Percentiles rank a stretch among this genome's conserved stretches.
Evolutionary conservation across 1,140 invertebrate species (phyloP).

Genomic region (Neodiprion fabricii): DNA sequence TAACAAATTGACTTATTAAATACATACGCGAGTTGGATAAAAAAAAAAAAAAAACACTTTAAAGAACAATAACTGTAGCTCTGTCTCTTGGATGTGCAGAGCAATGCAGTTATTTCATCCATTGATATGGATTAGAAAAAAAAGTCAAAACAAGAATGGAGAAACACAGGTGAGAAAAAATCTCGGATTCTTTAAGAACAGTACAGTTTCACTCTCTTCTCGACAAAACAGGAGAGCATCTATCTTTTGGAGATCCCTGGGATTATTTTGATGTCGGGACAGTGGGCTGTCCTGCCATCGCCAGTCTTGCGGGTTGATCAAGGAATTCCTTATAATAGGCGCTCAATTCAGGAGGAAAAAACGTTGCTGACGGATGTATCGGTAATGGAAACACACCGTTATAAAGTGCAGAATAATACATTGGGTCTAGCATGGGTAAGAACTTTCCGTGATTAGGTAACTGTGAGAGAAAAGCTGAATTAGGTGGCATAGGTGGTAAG

Average conservation of each 20-base stretch:
- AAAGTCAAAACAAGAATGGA: background rate
- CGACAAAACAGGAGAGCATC: background rate
- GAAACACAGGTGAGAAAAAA: no score
- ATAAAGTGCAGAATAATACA: slow-evolving; percentile 58
- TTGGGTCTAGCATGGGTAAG: slow-evolving; percentile 55
- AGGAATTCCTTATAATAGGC: slow-evolving; percentile 59
- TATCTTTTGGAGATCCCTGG: background rate
- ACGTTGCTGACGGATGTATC: slow-evolving; percentile 44
- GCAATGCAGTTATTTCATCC: background rate
- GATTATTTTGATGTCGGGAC: slow-evolving; percentile 58
- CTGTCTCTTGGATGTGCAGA: background rate
- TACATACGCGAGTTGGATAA: background rate
- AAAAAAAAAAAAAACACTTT: no score
- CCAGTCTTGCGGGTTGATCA: slow-evolving; percentile 51
- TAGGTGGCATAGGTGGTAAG: slow-evolving; percentile 39
- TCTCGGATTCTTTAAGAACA: background rate
- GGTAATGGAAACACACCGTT: slow-evolving; percentile 54
- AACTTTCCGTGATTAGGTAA: slow-evolving; percentile 52
- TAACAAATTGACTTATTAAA: background rate
- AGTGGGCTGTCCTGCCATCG: slow-evolving; percentile 49
- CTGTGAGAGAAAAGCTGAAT: slow-evolving; percentile 41
- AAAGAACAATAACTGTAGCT: background rate
- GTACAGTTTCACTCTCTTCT: background rate
- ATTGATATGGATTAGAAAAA: background rate
- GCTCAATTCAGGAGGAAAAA: slow-evolving; percentile 53